Percentiles rank a stretch among this genome's conserved stretches.
These are phyloP conservation scores for Paramisgurnus dabryanus DNA, from an alignment of 2,113 vertebrate species.

Conservation along the genomic window DNA sequence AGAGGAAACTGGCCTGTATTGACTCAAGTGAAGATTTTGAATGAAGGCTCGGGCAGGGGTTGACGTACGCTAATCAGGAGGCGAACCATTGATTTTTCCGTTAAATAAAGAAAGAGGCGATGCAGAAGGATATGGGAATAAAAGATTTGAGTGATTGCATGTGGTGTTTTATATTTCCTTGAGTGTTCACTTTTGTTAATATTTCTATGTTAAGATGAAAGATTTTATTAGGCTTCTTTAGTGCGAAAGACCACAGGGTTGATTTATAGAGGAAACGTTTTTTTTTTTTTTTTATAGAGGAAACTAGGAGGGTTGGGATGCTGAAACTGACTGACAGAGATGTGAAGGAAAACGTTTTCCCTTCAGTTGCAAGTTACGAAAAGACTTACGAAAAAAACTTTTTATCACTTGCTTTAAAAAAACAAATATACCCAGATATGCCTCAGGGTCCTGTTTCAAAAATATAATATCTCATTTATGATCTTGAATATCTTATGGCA, in stretches of 20 bases:
- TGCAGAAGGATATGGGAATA: not conserved
- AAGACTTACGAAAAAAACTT: too few species aligned
- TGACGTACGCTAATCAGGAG: constrained; percentile 8
- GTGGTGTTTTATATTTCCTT: not conserved
- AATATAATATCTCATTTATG: not conserved
- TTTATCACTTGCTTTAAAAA: not conserved
- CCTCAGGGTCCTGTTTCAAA: not conserved
- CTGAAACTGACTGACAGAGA: constrained; percentile 27
- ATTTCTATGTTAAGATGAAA: too few species aligned
- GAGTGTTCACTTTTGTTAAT: too few species aligned
- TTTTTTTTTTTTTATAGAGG: too few species aligned
- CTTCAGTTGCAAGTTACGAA: not conserved
- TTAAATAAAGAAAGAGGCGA: not conserved
- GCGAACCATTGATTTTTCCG: not conserved
- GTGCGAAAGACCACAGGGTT: too few species aligned
- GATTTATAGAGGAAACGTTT: too few species aligned
- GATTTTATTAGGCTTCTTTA: too few species aligned
- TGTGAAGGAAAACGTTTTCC: not conserved
- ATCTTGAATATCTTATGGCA: too few species aligned
- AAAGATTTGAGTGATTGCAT: not conserved
- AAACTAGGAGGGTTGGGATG: not conserved
- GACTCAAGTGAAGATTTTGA: constrained; percentile 20
- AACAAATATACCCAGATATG: not conserved
- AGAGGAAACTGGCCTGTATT: constrained; percentile 11
- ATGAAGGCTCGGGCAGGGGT: constrained; percentile 14